A percentile compares a stretch with the other conserved stretches of the same genome.
Conservation (phyloP, 2,113 vertebrate genomes). For the Cyanoramphus novaezelandiae region DNA sequence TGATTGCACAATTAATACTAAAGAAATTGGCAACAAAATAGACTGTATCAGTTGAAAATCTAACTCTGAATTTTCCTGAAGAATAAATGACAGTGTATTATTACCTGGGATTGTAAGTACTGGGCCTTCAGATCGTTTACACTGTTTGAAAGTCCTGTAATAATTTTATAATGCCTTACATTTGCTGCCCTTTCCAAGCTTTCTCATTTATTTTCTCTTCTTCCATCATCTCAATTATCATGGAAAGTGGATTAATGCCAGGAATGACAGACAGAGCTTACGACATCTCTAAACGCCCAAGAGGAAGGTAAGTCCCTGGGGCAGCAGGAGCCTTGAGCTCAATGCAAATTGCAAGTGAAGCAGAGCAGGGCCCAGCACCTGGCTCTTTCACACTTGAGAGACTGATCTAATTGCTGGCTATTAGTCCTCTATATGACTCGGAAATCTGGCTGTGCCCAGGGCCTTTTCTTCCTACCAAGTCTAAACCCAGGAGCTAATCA, state of each 20-base stretch:
- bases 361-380: conserved; percentile 2
- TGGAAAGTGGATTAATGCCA: neutral
- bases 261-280: neutral
- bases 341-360: neutral
- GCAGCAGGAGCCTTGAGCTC: neutral
- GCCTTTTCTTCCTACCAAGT: neutral
- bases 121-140: neutral
- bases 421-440: neutral
- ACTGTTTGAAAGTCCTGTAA: neutral
- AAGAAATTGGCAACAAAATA: neutral
- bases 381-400: neutral
- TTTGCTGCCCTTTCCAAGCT: neutral
- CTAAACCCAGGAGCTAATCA: neutral
- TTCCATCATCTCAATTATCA: conserved; percentile 13
- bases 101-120: neutral
- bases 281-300: neutral
- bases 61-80: neutral
- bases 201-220: neutral
- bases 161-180: neutral
- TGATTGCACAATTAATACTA: neutral
- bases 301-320: neutral
- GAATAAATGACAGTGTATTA: neutral
- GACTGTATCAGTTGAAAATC: neutral
- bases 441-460: neutral
- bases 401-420: conserved; percentile 15